Evolutionary conservation across 2,113 vertebrate species (phyloP).

Genomic region (Mellivora capensis): DNA sequence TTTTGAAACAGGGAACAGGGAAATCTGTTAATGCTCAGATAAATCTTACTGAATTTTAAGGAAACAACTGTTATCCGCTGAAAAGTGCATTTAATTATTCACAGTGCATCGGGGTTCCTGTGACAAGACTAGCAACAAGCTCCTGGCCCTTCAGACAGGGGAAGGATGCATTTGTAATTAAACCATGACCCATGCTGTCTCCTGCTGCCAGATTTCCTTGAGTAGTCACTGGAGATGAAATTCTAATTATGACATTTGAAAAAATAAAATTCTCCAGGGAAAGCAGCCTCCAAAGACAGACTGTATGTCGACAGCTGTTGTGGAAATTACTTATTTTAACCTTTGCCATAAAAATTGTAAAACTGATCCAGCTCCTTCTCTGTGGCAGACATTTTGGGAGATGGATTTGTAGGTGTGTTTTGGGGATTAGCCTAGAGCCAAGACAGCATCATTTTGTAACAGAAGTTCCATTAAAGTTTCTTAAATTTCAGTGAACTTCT

Average conservation of each 20-base stretch:
- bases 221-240: slow-evolving; percentile 74
- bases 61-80: slow-evolving; percentile 29
- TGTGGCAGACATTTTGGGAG: slow-evolving; percentile 63
- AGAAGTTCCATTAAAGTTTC: slow-evolving; percentile 75
- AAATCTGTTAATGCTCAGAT: slow-evolving; percentile 49
- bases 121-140: slow-evolving; percentile 65
- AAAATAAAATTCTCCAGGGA: slow-evolving; percentile 73
- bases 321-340: slow-evolving; percentile 77
- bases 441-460: slow-evolving; percentile 64
- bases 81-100: slow-evolving; percentile 67
- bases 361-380: slow-evolving; percentile 54
- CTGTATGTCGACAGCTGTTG: slow-evolving; percentile 72
- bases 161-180: slow-evolving; percentile 61
- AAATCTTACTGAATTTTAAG: slow-evolving; percentile 61
- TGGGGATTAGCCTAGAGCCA: slow-evolving; percentile 72
- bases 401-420: slow-evolving; percentile 70
- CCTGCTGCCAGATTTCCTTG: slow-evolving; percentile 66
- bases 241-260: slow-evolving; percentile 80
- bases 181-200: slow-evolving; percentile 70
- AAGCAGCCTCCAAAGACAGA: slow-evolving; percentile 64
- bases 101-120: not conserved
- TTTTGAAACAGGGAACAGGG: slow-evolving; percentile 6
- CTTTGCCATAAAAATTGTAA: slow-evolving; percentile 76
- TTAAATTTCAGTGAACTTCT: slow-evolving; percentile 74
- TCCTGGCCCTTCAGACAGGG: slow-evolving; percentile 34